Base-by-base conservation (phyloP, 1,140 invertebrate genomes). In the Diachasma alloeum region DNA sequence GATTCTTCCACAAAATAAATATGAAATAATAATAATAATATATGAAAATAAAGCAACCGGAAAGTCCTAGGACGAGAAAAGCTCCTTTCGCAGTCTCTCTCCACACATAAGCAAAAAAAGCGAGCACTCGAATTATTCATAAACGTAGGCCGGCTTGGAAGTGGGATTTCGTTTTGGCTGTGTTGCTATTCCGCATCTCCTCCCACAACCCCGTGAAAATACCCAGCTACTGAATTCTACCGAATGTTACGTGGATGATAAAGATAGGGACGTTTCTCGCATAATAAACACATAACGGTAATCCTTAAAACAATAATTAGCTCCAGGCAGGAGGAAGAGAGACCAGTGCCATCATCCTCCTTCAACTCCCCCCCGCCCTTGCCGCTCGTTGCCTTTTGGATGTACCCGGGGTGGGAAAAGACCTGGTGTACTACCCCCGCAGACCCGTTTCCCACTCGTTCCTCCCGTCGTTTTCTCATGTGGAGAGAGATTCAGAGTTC, bases 301-400 rank as follows among this genome's bases (percentile, higher is more conserved):
- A 89, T 89, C 87, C 87, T 86, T 86, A 87, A 89, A 89, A 88
- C 87, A 89, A 89, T 89, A 89, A 89, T 89, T 89, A 89, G 87
- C 84, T 81, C 59, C 72, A 76, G 79, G 77, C 19, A 63, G 24
- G 59, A 63, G 59, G 59, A 31, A 26, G 59, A 63, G 59, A 63
- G 59, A 11, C 59, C 8, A 63, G 22, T 78, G 80, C 75, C 81
- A 79, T 82, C 82, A 67, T 67, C 42, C 39, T 69, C 66, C 72
- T 37, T 36, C 72, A 53, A 78, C 71, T n/a, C n/a, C n/a, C 26
- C 19, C 73, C 59, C 81, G 44, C 24, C 68, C 67, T 53, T 74
- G 66, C 17, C 5, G 2, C n/a, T 39, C 72, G 22, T 42, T 24
- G 37, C 71, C 13, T 15, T 53, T 53, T 53, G 44, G 44, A 46